Evolutionary conservation across 2,113 vertebrate species (phyloP), one percentile per base, ranked within the genome.

Genomic region (Pontoporia blainvillei): DNA sequence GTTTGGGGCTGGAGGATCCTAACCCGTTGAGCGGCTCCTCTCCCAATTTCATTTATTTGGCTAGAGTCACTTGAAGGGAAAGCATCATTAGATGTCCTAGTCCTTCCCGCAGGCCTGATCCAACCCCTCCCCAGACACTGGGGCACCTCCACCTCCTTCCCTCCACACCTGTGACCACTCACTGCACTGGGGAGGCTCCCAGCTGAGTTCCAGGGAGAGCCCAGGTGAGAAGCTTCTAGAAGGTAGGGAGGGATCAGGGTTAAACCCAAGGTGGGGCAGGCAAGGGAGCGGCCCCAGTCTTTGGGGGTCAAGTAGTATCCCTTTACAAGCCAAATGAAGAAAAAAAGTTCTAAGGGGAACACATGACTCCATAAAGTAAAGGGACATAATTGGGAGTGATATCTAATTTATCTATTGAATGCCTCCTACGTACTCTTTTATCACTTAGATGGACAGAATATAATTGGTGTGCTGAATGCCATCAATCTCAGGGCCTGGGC

Each of bases 391-490:
- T 98, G 98, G 98, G 98, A 98, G 98, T 97, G 98, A 98, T 98
- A 97, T 98, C 98, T 98, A 98, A 98, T 98, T 98, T 98, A 98
- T 98, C 98, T 98, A 97, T 98, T 94, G 98, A 98, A 98, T 98
- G 98, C 97, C 97, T 98, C 98, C 97, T 98, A 97, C 97, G 96
- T 97, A 98, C 98, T 96, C 98, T 98, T 98, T 98, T 98, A 98
- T 99, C 98, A 98, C 98, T 97, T 96, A 98, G 99, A 99, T 97
- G 98, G 99, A 98, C 98, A 98, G 98, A 97, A 97, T 98, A 98
- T 99, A 99, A 99, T 99, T 99, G 99, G 98, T 97, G 97, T 86
- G 97, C 98, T 96, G 98, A 98, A 98, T 96, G 97, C 98, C 98
- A 99, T 99, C 98, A 98, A 99, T 99, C 99, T 97, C 96, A 0